Conservation (phyloP, 2,113 vertebrate species). For the Ifrita kowaldi region DNA sequence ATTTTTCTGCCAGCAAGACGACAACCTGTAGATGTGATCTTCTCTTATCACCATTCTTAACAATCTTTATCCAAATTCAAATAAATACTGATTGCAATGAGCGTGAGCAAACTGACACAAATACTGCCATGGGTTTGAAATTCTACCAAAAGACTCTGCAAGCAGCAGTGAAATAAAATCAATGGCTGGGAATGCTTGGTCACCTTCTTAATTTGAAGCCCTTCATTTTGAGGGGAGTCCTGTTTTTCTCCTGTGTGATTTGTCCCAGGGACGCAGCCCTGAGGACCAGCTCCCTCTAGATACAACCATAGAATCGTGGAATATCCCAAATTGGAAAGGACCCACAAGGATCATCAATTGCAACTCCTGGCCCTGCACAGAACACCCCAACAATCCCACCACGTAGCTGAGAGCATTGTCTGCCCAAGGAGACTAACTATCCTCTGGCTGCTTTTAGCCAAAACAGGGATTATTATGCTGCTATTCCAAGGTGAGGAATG, state of each 20-base stretch:
- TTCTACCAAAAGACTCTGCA: neutral
- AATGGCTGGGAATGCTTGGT: neutral
- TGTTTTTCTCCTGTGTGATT: neutral
- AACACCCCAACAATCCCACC: neutral
- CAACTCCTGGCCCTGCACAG: neutral
- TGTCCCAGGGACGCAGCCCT: neutral
- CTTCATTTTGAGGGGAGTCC: neutral
- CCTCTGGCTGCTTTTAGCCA: neutral
- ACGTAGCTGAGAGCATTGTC: fast-evolving
- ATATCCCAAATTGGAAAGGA: neutral
- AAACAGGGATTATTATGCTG: neutral
- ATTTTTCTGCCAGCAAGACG: neutral
- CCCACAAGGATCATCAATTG: neutral
- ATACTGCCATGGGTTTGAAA: neutral
- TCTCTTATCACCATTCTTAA: neutral
- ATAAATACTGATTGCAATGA: neutral
- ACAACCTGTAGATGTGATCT: constrained; percentile 11
- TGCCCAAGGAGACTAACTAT: neutral
- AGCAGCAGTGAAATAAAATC: neutral
- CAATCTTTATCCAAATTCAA: constrained; percentile 19
- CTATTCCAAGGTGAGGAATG: neutral
- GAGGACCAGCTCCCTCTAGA: neutral
- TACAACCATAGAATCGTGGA: too few species aligned
- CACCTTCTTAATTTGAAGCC: neutral
- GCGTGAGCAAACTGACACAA: neutral